Evolutionary conservation across 2,113 vertebrate genomes (phyloP).

Genomic region (Craseonycteris thonglongyai): DNA sequence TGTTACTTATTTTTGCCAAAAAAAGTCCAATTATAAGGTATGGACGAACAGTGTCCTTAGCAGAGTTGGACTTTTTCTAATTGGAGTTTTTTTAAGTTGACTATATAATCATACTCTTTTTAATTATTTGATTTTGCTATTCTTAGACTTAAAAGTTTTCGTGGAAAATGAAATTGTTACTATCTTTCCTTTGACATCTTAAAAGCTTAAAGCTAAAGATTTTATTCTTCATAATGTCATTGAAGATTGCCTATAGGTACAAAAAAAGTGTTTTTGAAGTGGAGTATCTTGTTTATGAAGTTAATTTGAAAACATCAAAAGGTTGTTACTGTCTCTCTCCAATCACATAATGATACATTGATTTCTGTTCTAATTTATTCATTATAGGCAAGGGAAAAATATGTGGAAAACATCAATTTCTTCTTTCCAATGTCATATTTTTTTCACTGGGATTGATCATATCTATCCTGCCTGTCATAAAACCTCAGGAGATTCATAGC

Average conservation of each 20-base stretch:
- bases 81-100: background rate
- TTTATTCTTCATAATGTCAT: background rate
- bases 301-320: slow-evolving; percentile 23
- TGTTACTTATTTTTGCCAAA: background rate
- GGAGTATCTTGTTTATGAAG: background rate
- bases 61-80: background rate
- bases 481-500: background rate
- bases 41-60: background rate
- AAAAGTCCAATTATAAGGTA: background rate
- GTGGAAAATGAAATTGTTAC: slow-evolving; percentile 10
- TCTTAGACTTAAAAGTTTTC: slow-evolving; percentile 6
- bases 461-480: background rate
- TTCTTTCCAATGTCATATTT: background rate
- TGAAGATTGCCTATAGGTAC: background rate
- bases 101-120: background rate
- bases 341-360: background rate
- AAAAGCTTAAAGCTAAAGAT: slow-evolving; percentile 11
- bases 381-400: background rate
- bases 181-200: background rate
- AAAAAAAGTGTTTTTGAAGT: slow-evolving; percentile 23
- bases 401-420: background rate
- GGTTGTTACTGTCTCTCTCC: background rate
- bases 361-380: background rate
- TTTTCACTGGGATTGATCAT: background rate
- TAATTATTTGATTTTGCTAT: slow-evolving; percentile 13